A percentile compares a stretch with the other conserved stretches of the same genome.
phyloP scores from a whole-genome alignment of 2,888 invertebrate genomes.

The Syrphus vitripennis region DNA sequence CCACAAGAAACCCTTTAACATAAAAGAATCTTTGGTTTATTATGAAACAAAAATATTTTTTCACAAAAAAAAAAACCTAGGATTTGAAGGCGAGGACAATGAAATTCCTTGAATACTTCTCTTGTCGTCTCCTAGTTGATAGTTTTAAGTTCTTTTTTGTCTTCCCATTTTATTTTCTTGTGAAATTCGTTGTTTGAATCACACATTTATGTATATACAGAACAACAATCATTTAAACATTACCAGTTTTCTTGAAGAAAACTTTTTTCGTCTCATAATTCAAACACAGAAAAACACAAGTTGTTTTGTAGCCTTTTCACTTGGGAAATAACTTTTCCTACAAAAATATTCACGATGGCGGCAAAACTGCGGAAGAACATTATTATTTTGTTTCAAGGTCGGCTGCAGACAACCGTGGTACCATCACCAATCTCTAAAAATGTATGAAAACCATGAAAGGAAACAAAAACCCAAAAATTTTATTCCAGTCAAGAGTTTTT shows the following conservation, averaged over 20 bases:
- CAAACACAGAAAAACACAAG: background rate
- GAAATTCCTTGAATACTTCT: too few species aligned
- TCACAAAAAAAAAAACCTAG: too few species aligned
- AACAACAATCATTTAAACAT: background rate
- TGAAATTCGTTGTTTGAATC: background rate
- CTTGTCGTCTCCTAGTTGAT: too few species aligned
- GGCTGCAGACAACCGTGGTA: background rate
- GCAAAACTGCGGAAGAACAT: background rate
- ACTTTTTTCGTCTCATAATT: background rate
- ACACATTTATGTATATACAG: background rate
- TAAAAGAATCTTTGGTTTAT: too few species aligned
- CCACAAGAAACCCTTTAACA: too few species aligned
- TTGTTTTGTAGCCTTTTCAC: background rate
- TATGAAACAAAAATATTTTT: too few species aligned
- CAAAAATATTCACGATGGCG: background rate
- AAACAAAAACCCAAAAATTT: background rate
- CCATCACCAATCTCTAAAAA: background rate
- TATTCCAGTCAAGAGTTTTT: constrained; percentile 3
- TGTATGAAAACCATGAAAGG: background rate
- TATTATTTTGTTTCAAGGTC: constrained; percentile 8
- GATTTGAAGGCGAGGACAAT: too few species aligned
- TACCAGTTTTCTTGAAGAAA: background rate
- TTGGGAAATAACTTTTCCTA: background rate
- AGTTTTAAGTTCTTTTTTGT: background rate
- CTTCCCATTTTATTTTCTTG: background rate